These are phyloP conservation scores for Tipula unca DNA, from an alignment of 2,888 invertebrate species.

Conservation along the genomic window DNA sequence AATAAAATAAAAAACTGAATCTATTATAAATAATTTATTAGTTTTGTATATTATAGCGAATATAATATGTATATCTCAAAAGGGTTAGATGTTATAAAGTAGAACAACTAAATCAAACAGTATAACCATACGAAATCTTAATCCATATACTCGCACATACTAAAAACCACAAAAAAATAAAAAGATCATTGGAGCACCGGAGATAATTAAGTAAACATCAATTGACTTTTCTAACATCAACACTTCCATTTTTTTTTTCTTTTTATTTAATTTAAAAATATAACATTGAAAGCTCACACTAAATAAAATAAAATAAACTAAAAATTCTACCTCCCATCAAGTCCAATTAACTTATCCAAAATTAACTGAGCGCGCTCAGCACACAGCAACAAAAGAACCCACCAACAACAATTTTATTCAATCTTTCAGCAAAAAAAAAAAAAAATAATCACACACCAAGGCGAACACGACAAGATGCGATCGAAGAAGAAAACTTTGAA, in stretches of 20 bases:
- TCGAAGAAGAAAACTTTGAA: not conserved
- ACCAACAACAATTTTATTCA: conserved; percentile 8
- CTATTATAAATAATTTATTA: not conserved
- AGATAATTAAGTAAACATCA: not conserved
- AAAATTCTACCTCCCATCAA: conserved; percentile 18
- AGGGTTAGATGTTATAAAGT: not conserved
- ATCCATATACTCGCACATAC: not conserved
- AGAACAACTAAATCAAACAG: not conserved
- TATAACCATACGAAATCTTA: not conserved
- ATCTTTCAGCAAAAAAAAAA: not conserved
- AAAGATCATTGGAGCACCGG: not conserved
- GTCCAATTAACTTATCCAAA: conserved; percentile 17
- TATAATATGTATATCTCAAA: not conserved
- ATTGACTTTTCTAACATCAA: not conserved
- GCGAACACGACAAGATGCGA: not conserved
- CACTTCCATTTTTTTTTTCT: not conserved
- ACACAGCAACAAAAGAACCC: not conserved
- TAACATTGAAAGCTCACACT: not conserved
- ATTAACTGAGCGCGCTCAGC: not conserved
- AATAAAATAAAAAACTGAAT: not conserved
- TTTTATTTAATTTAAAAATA: not conserved
- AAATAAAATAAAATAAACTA: too few species aligned
- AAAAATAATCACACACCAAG: not conserved
- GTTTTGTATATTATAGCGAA: not conserved
- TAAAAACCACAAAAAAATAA: not conserved